phyloP scores from a whole-genome alignment of 35 echinoderm and acorn worm species.

The Lytechinus pictus region DNA sequence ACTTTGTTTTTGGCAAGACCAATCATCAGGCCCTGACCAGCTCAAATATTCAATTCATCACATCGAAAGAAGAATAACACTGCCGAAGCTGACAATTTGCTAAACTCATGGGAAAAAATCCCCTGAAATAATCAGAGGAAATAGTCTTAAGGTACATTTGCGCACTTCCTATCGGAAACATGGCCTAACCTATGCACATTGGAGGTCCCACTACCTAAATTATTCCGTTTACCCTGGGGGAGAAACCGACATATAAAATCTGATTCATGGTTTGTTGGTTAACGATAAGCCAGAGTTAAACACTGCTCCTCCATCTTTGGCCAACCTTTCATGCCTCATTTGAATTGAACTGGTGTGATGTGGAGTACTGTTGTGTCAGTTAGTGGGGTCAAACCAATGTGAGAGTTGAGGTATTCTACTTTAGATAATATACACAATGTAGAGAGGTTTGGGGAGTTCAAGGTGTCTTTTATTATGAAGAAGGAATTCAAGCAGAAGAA shows the following conservation, averaged over 20 bases:
- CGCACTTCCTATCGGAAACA: neutral
- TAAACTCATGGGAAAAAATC: neutral
- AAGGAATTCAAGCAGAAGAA: neutral
- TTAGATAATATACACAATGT: neutral
- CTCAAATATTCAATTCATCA: neutral
- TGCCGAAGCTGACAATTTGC: neutral
- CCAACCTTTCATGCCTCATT: constrained; percentile 2
- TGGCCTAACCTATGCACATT: neutral
- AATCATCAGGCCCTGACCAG: neutral
- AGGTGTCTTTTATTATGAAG: neutral
- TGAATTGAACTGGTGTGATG: constrained; percentile 1
- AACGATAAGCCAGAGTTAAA: neutral
- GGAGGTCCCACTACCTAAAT: neutral
- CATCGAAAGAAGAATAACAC: neutral
- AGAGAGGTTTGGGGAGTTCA: neutral
- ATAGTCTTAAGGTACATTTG: neutral
- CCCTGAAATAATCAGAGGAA: neutral
- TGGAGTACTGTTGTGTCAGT: neutral
- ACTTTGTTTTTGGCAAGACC: neutral
- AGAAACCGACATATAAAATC: neutral
- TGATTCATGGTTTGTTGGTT: constrained; percentile 10
- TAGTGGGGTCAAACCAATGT: neutral
- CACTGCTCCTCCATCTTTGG: neutral
- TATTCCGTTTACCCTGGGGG: neutral
- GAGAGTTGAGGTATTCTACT: neutral